These are phyloP conservation scores for Epirrita christyi DNA, from an alignment of 2,888 invertebrate genomes.

Conservation along the genomic window DNA sequence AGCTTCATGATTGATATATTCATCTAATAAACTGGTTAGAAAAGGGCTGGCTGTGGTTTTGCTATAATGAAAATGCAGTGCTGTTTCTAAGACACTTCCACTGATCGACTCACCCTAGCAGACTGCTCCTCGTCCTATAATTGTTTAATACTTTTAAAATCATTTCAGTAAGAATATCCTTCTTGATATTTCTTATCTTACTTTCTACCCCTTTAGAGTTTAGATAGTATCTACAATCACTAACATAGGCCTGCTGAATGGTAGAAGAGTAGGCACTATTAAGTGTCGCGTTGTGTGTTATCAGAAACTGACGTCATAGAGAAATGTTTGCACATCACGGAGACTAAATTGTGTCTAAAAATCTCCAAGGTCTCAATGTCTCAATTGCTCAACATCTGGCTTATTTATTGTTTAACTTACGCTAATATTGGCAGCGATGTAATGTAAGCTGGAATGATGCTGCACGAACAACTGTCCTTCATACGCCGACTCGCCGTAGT, in stretches of 20 bases:
- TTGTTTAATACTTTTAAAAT: slow-evolving; percentile 8
- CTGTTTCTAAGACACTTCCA: slow-evolving; percentile 5
- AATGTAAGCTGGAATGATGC: slow-evolving; percentile 92
- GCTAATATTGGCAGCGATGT: slow-evolving; percentile 89
- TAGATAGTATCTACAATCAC: not conserved
- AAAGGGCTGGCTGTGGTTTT: not conserved
- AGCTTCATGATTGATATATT: slow-evolving; percentile 3
- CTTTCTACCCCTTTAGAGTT: too few relatives aligned
- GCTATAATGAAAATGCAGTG: slow-evolving; percentile 20
- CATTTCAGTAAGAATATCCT: not conserved
- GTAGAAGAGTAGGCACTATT: too few relatives aligned
- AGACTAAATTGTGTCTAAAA: too few relatives aligned
- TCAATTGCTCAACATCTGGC: not conserved
- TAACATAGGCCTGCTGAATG: too few relatives aligned
- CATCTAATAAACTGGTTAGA: not conserved
- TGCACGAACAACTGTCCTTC: slow-evolving; percentile 92
- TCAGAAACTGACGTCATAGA: too few relatives aligned
- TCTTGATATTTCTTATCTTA: too few relatives aligned
- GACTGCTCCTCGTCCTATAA: slow-evolving; percentile 21
- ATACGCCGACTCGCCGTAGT: slow-evolving; percentile 95
- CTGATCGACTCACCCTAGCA: slow-evolving; percentile 18
- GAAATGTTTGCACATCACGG: too few relatives aligned
- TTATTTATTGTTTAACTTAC: slow-evolving; percentile 65
- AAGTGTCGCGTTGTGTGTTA: too few relatives aligned
- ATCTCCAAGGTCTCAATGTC: too few relatives aligned